Conservation (phyloP, 2,888 invertebrate genomes). For the Xylocampa areola region DNA sequence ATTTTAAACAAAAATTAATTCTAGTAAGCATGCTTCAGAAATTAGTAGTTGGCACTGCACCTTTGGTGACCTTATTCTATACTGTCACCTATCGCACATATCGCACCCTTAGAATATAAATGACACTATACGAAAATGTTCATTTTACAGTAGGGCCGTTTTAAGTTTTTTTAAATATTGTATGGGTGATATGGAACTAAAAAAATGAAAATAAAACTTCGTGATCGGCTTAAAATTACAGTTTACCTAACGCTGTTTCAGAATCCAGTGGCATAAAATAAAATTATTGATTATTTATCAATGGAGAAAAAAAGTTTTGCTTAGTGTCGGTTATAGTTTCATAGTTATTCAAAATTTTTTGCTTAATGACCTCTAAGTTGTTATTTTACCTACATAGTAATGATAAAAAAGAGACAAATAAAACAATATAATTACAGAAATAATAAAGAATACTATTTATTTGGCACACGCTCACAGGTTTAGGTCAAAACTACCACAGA, state of each 20-base stretch:
- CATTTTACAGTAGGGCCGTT: constrained; percentile 16
- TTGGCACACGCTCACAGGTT: constrained; percentile 4
- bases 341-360: constrained; percentile 10
- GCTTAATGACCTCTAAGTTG: constrained; percentile 7
- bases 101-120: constrained; percentile 8
- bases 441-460: constrained; percentile 9
- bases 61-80: no score
- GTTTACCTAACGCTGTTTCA: constrained; percentile 6
- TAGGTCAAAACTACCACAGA: no score
- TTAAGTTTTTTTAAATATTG: constrained; percentile 8
- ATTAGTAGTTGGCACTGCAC: no score
- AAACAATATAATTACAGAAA: constrained; percentile 8
- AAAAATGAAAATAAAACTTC: constrained; percentile 6
- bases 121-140: constrained; percentile 8
- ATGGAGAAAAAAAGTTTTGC: constrained; percentile 10
- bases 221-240: constrained; percentile 1
- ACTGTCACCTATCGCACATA: no score
- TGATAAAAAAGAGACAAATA: constrained; percentile 6
- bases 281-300: constrained; percentile 5
- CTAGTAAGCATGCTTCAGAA: no score
- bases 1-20: no score
- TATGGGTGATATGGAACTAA: constrained; percentile 9
- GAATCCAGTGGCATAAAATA: constrained; percentile 2
- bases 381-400: constrained; percentile 5
- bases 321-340: constrained; percentile 5